phyloP scores from a whole-genome alignment of 37 sponge, comb jelly and placozoan genomes.

The Halisarca cf. caerulea region DNA sequence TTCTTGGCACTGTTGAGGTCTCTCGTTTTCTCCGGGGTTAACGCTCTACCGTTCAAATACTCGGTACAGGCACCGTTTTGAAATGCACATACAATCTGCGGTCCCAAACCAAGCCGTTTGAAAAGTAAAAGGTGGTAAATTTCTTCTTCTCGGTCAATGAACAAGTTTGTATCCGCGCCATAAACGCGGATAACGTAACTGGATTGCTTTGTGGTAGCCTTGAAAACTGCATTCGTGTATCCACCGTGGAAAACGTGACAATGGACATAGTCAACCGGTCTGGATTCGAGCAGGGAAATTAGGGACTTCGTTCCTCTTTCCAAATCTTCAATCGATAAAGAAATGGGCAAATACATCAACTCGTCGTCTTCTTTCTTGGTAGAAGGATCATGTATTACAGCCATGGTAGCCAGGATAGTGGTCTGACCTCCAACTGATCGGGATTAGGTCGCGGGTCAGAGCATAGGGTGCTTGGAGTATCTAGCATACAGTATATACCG shows the following conservation, averaged over 20 bases:
- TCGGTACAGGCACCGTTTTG: constrained; percentile 8
- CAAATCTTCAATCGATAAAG: neutral
- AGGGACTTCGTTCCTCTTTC: neutral
- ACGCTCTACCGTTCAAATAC: neutral
- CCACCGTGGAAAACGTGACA: neutral
- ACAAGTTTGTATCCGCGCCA: neutral
- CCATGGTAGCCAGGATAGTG: no score
- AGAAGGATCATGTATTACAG: no score
- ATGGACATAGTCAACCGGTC: neutral
- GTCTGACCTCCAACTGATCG: no score
- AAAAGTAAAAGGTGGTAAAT: neutral
- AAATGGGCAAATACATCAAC: neutral
- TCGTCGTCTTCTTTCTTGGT: no score
- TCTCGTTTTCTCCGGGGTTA: neutral
- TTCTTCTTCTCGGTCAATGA: constrained; percentile 15
- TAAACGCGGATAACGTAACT: constrained; percentile 3
- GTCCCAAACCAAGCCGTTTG: neutral
- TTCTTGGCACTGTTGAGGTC: neutral
- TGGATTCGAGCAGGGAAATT: neutral
- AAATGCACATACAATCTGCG: neutral
- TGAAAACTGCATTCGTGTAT: constrained; percentile 5
- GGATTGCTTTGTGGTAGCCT: neutral
- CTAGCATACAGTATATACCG: no score
- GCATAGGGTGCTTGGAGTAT: no score
- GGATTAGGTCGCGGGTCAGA: no score